phyloP scores from a whole-genome alignment of 2,888 invertebrate species.

The Lamproptera curius region DNA sequence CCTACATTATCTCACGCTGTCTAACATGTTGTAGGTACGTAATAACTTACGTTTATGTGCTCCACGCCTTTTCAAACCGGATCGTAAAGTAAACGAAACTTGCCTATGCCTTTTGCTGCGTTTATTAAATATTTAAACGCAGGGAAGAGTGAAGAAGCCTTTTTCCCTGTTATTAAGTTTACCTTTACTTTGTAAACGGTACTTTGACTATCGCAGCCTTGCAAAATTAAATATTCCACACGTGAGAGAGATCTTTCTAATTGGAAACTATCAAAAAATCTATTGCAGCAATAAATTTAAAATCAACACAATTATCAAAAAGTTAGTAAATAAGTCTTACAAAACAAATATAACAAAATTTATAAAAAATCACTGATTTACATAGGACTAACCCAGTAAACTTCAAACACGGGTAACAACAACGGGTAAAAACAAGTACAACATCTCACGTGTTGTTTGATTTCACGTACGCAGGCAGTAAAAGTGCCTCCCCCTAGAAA shows the following conservation, averaged over 20 bases:
- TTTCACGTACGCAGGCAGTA: constrained; percentile 1
- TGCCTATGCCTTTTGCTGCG: background rate
- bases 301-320: too few species aligned
- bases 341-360: too few species aligned
- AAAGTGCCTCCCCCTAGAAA: constrained; percentile 11
- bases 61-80: constrained; percentile 10
- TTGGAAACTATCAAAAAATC: background rate
- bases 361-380: too few species aligned
- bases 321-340: too few species aligned
- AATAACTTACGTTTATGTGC: constrained; percentile 16
- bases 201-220: background rate
- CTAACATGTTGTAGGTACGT: constrained; percentile 9
- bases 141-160: background rate
- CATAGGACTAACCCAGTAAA: too few species aligned
- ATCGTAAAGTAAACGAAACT: constrained; percentile 13
- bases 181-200: background rate
- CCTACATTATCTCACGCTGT: constrained; percentile 7
- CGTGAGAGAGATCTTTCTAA: background rate
- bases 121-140: constrained; percentile 15
- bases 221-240: too few species aligned
- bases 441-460: constrained; percentile 2
- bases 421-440: too few species aligned
- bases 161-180: constrained; percentile 3
- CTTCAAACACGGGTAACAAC: too few species aligned
- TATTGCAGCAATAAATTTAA: background rate